These are phyloP conservation scores for Drosophila rhopaloa DNA, from an alignment of 1,140 invertebrate species.

Conservation along the genomic window DNA sequence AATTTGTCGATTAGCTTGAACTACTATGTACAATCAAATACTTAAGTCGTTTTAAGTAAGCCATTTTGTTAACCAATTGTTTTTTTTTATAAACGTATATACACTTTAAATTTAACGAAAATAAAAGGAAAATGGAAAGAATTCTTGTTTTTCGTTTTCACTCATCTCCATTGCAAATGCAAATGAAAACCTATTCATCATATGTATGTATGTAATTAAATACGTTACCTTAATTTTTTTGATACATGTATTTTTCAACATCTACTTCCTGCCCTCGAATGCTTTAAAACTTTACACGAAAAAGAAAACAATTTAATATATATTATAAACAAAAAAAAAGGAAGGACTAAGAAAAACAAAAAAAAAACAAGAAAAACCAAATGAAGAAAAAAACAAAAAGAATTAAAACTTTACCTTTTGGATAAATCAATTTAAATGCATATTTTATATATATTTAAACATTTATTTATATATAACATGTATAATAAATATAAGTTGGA, in stretches of 20 bases:
- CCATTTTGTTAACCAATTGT: slow-evolving; percentile 39
- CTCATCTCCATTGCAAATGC: slow-evolving; percentile 42
- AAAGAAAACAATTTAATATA: slow-evolving; percentile 57
- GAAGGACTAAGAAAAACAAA: slow-evolving; percentile 34
- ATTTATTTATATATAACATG: slow-evolving; percentile 76
- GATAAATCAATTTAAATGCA: slow-evolving; percentile 81
- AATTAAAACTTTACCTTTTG: slow-evolving; percentile 81
- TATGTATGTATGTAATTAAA: slow-evolving; percentile 64
- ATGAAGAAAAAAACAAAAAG: slow-evolving; percentile 36
- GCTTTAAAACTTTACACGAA: slow-evolving; percentile 80
- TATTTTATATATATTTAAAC: slow-evolving; percentile 81
- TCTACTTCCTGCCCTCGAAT: slow-evolving; percentile 82
- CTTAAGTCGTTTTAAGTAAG: slow-evolving; percentile 39
- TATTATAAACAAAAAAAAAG: slow-evolving; percentile 44
- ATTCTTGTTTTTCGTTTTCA: slow-evolving; percentile 34
- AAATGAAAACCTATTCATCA: slow-evolving; percentile 44
- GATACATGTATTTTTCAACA: slow-evolving; percentile 81
- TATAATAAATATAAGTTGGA: slow-evolving; percentile 72
- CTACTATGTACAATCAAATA: slow-evolving; percentile 52
- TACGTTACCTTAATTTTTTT: slow-evolving; percentile 76
- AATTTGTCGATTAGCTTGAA: slow-evolving; percentile 37
- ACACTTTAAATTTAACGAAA: slow-evolving; percentile 11
- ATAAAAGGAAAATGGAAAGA: slow-evolving; percentile 31
- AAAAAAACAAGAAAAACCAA: slow-evolving; percentile 49
- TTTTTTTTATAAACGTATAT: slow-evolving; percentile 28